Evolutionary conservation across 2,888 invertebrate genomes (phyloP).

Genomic region (Ormia ochracea): DNA sequence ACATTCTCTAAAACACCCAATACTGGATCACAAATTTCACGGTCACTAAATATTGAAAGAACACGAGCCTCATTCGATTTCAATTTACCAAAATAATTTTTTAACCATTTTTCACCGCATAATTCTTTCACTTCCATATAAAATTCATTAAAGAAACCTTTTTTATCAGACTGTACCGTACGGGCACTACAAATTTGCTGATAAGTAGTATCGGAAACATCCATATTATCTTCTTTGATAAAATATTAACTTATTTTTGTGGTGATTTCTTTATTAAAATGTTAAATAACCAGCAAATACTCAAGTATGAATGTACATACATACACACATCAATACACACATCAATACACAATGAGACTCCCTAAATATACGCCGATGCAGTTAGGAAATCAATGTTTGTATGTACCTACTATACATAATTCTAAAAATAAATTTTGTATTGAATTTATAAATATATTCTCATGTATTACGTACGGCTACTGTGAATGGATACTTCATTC

Average conservation of each 20-base stretch:
- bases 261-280: constrained; percentile 15
- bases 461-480: not conserved
- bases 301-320: too few relatives aligned
- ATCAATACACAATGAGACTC: constrained; percentile 19
- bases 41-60: constrained; percentile 76
- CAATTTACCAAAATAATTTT: constrained; percentile 79
- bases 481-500: constrained; percentile 6
- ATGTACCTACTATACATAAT: constrained; percentile 7
- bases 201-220: constrained; percentile 76
- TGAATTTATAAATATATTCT: constrained; percentile 22
- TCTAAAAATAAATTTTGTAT: constrained; percentile 56
- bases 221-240: constrained; percentile 37
- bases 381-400: constrained; percentile 15
- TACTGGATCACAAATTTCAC: constrained; percentile 77
- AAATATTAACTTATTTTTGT: not conserved
- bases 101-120: constrained; percentile 80
- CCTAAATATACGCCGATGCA: not conserved
- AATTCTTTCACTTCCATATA: constrained; percentile 79
- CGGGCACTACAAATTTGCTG: constrained; percentile 84
- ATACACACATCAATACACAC: not conserved
- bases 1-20: constrained; percentile 82
- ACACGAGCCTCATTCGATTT: constrained; percentile 81
- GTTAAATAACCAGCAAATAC: constrained; percentile 44
- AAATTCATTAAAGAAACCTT: constrained; percentile 86
- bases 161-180: constrained; percentile 85